Evolutionary conservation across 2,888 invertebrate species (phyloP), one percentile per base, ranked within the genome.

Genomic region (Eilema depressum): DNA sequence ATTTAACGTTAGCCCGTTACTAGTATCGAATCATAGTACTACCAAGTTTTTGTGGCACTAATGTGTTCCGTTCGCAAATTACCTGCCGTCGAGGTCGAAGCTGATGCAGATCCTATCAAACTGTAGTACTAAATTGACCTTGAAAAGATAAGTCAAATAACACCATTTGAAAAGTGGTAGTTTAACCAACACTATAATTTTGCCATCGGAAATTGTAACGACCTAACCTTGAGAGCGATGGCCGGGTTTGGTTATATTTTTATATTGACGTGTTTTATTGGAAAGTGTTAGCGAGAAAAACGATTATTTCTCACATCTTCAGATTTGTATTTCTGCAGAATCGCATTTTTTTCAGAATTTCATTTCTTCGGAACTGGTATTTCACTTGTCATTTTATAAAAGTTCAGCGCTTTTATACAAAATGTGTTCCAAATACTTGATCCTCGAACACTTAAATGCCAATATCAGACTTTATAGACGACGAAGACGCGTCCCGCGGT

Each of bases 61-160:
- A 76, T 78, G 70, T 75, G 60, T 80, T 77, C 69, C 70, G 68
- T 30, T 65, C 41, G 71, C 59, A 75, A 74, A 80, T 75, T 69
- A 64, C 73, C 47, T 63, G 30, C 20, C 30, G 47, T 33, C 67
- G 71, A 73, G 68, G 71, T 62, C 56, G 47, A 57, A 73, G 67
- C 69, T 77, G 67, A 41, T 8, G 33, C 17, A 68, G 68, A 66
- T 65, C 26, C 41, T 66, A 73, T 75, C 68, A 41, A 26, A 37
- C 28, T 33, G 14, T 65, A 61, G 23, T n/a, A 66, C 23, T 12
- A 47, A 66, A 73, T 33, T 72, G 70, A 30, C 75, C 71, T 41
- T 74, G 65, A 53, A 63, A 64, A 59, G 66, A 79, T 68, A 69
- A 67, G 47, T 63, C 26, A 30, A 33, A 33, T 33, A 53, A 53